Conservation (phyloP, 92 coral and sea anemone species). For the Diadumene lineata region DNA sequence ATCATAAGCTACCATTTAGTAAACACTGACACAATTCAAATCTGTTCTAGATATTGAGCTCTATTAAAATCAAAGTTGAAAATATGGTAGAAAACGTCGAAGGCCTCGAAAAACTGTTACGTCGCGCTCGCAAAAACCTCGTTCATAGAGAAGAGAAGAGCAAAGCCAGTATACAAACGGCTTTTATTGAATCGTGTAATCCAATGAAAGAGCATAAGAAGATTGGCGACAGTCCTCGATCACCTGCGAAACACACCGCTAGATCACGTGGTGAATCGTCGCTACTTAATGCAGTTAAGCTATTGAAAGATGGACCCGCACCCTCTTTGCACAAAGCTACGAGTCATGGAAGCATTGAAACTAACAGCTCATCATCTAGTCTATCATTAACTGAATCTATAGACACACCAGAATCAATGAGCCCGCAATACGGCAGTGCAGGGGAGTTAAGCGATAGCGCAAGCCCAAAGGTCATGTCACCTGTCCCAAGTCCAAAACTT, state of each 20-base stretch:
- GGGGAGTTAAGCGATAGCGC: conserved; percentile 56
- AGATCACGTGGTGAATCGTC: conserved; percentile 69
- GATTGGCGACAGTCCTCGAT: conserved; percentile 52
- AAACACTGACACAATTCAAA: no score
- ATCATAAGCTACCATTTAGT: no score
- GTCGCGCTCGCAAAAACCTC: conserved; percentile 84
- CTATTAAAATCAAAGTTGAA: conserved; percentile 89
- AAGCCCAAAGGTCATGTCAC: conserved; percentile 24
- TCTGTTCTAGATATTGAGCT: conserved; percentile 78
- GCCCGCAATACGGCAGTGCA: conserved; percentile 71
- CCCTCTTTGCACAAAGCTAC: conserved; percentile 30
- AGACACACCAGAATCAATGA: conserved; percentile 70
- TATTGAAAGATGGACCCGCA: conserved; percentile 69
- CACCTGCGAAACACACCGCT: conserved; percentile 40
- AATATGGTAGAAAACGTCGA: conserved; percentile 78
- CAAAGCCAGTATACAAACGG: conserved; percentile 78
- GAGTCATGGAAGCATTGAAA: conserved; percentile 40
- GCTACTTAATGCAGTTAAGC: conserved; percentile 45
- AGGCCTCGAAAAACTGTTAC: conserved; percentile 62
- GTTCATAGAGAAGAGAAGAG: conserved; percentile 90
- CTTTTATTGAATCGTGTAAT: conserved; percentile 54
- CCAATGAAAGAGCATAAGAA: conserved; percentile 42
- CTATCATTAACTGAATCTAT: conserved; percentile 75
- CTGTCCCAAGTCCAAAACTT: conserved; percentile 26
- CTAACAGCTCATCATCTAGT: conserved; percentile 59